Base-by-base conservation (phyloP, 1,140 invertebrate genomes). In the Drosophila dunni region DNA sequence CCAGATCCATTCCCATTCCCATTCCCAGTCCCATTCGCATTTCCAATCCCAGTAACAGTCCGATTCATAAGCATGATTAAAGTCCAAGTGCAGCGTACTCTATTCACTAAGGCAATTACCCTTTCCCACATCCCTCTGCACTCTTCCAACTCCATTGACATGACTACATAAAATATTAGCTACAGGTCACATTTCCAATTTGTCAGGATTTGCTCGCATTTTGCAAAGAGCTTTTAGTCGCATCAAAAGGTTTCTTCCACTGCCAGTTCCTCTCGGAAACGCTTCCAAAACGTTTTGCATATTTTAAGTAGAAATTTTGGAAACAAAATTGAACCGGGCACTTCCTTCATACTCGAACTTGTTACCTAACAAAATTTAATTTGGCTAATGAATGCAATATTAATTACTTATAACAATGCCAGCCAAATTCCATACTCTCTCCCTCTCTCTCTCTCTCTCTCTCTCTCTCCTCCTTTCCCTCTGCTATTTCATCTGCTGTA, bases 11-110 rank as follows among this genome's bases (percentile, higher is more conserved):
- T 24, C 40, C 33, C 53, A 36, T 20, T 56, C n/a, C 36, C 50
- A 36, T 29, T 36, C 36, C n/a, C 51, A 36, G 1, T 54, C 33
- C 48, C 1, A 50, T n/a, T 50, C 33, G 11, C 8, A 40, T n/a
- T 29, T 17, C n/a, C 20, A 36, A 17, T n/a, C 7, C 45, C 46
- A 11, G 8, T 48, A 10, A 7, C 40, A 13, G 63, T 38, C 8
- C 20, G 61, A 69, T 58, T 65, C 54, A 67, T 78, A 77, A 79
- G 66, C 76, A 71, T 68, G 79, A 83, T 83, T 88, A 89, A 76
- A 62, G 71, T 50, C 60, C 51, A 65, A 68, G 45, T 68, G 64
- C 64, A 48, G 64, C 46, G 54, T 48, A 73, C 48, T 60, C 54
- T 33, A 36, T 9, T 53, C 40, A 68, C 48, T 34, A 48, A 50